Base-by-base conservation (phyloP, 2,888 invertebrate species). In the Anaspis maculata region DNA sequence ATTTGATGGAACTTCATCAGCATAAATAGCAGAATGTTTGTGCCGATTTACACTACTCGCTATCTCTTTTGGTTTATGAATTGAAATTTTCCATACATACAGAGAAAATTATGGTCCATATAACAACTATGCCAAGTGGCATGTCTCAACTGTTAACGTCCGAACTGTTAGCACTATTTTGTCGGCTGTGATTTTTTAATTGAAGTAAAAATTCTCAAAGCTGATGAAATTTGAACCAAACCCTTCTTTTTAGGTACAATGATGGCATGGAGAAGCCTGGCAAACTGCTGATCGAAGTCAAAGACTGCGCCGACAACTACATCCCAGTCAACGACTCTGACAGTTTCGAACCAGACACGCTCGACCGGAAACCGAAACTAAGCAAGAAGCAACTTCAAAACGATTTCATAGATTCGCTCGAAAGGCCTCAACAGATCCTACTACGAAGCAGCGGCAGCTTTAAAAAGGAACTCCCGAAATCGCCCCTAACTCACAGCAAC, bases 331-430 rank as follows among this genome's bases (percentile, higher is more conserved):
- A 83, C 34, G 88, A 88, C 52, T 85, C 85, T 2, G 85, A 85
- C 49, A 79, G 78, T 32, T 89, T 86, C 51, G 89, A 89, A 59
- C 87, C 88, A 0, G 88, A 89, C 46, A 89, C 89, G 0, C 68
- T 89, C 34, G 89, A 89, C 53, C 71, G 88, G 14, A 87, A 87
- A 55, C 78, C 82, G 25, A 87, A 87, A 55, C 78, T 82, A 25
- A 75, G 70, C 58, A 76, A 39, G 25, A 34, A 23, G 4, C 33
- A 41, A 25, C 25, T 30, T 25, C 12, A 62, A 14, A 62, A 57
- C 30, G 69, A 70, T 10, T 74, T 67, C 56, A 62, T 71, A 2
- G 74, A 75, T 50, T 75, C 76, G 0, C 52, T 75, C 15, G 74
- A 74, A 48, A 59, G 72, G 27, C 69, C 72, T 0, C 49, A 43